Evolutionary conservation across 2,888 invertebrate genomes (phyloP).

Genomic region (Alloplasta piceator): DNA sequence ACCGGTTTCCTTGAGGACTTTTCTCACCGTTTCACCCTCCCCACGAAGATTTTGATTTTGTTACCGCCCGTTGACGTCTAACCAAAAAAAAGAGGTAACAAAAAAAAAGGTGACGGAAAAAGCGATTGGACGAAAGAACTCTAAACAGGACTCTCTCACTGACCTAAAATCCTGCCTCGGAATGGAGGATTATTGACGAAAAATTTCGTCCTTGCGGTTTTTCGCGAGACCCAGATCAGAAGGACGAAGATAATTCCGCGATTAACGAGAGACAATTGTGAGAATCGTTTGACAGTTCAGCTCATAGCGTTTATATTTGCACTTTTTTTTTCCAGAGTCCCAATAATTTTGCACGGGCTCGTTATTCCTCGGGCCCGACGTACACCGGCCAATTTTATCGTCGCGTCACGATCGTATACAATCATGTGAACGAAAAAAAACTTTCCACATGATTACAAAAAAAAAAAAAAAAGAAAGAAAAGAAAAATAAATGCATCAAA

Average conservation of each 20-base stretch:
- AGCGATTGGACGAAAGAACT: constrained; percentile 32
- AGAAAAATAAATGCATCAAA: constrained; percentile 33
- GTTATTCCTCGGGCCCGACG: constrained; percentile 32
- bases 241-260: constrained; percentile 42
- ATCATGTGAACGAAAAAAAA: constrained; percentile 51
- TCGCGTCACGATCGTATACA: constrained; percentile 30
- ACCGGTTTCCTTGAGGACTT: constrained; percentile 7
- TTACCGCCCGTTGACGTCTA: constrained; percentile 32
- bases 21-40: constrained; percentile 5
- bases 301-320: constrained; percentile 49
- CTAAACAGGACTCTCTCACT: constrained; percentile 7
- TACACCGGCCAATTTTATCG: constrained; percentile 55
- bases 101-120: constrained; percentile 15
- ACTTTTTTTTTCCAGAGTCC: constrained; percentile 21
- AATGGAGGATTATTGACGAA: constrained; percentile 7
- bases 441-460: constrained; percentile 46
- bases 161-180: constrained; percentile 31
- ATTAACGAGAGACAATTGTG: constrained; percentile 26
- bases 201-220: constrained; percentile 22
- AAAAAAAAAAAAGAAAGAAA: constrained; percentile 34
- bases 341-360: constrained; percentile 42
- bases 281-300: constrained; percentile 39
- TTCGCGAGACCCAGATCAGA: constrained; percentile 43
- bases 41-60: constrained; percentile 19
- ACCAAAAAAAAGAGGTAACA: constrained; percentile 44